These are phyloP conservation scores for Brachirus orientalis DNA, from an alignment of 2,113 vertebrate species.

Conservation along the genomic window DNA sequence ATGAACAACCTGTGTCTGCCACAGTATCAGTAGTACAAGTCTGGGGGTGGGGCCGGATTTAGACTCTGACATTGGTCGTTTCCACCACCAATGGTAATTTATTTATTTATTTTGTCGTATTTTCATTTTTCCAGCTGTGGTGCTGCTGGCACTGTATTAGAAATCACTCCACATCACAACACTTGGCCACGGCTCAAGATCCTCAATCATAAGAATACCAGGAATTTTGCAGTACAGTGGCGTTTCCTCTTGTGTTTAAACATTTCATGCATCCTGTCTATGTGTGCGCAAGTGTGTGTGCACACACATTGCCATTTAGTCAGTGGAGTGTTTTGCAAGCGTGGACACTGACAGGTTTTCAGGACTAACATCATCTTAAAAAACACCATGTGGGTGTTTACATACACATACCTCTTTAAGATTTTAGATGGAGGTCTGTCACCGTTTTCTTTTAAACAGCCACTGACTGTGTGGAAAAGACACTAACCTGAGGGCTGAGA, in stretches of 20 bases:
- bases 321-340: conserved; percentile 50
- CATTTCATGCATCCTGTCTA: conserved; percentile 64
- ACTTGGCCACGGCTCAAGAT: conserved; percentile 14
- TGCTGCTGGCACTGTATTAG: not conserved
- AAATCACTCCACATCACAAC: conserved; percentile 17
- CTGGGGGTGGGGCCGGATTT: no score
- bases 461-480: not conserved
- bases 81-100: not conserved
- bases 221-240: conserved; percentile 54
- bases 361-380: not conserved
- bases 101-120: not conserved
- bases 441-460: not conserved
- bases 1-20: not conserved
- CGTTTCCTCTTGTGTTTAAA: conserved; percentile 66
- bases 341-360: conserved; percentile 49
- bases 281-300: conserved; percentile 14
- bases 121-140: not conserved
- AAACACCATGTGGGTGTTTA: conserved; percentile 31
- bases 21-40: not conserved
- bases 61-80: not conserved
- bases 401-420: not conserved
- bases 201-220: conserved; percentile 60
- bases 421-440: not conserved
- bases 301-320: no score
- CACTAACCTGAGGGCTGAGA: conserved; percentile 10